These are phyloP conservation scores for Osmoderma eremita DNA, from an alignment of 2,888 invertebrate species.

Conservation along the genomic window DNA sequence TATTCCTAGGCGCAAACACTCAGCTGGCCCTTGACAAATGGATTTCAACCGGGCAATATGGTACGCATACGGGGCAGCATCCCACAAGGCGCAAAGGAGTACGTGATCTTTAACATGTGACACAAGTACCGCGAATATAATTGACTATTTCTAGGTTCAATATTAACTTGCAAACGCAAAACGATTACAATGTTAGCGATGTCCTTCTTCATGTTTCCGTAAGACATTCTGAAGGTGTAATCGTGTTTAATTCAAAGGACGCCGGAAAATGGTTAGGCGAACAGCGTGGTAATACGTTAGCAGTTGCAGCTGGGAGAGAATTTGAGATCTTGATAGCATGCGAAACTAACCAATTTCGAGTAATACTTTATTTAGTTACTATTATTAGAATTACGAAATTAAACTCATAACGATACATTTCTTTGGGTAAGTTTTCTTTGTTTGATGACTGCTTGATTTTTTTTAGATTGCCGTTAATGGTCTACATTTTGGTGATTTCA, in stretches of 20 bases:
- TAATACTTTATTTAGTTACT: neutral
- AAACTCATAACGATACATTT: too few relatives aligned
- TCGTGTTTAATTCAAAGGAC: slow-evolving; percentile 17
- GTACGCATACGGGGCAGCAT: slow-evolving; percentile 4
- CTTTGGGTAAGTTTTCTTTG: too few relatives aligned
- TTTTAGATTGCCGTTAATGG: slow-evolving; percentile 24
- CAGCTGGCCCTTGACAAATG: neutral
- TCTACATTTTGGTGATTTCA: slow-evolving; percentile 23
- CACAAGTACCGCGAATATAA: neutral
- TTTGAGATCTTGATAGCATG: slow-evolving; percentile 26
- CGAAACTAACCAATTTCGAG: slow-evolving; percentile 11
- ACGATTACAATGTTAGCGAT: slow-evolving; percentile 18
- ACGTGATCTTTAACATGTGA: neutral
- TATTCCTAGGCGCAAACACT: slow-evolving; percentile 20
- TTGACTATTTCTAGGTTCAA: neutral
- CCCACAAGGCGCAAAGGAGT: slow-evolving; percentile 9
- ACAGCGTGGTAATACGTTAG: slow-evolving; percentile 3
- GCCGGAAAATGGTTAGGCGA: neutral
- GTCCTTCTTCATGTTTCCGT: slow-evolving; percentile 21
- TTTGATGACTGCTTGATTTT: neutral
- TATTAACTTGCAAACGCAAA: slow-evolving; percentile 19
- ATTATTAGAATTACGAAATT: too few relatives aligned
- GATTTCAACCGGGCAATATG: slow-evolving; percentile 14
- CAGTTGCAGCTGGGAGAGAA: slow-evolving; percentile 14
- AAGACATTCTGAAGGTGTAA: neutral